phyloP scores from a whole-genome alignment of 2,888 invertebrate genomes.

The Drosophila rellima region DNA sequence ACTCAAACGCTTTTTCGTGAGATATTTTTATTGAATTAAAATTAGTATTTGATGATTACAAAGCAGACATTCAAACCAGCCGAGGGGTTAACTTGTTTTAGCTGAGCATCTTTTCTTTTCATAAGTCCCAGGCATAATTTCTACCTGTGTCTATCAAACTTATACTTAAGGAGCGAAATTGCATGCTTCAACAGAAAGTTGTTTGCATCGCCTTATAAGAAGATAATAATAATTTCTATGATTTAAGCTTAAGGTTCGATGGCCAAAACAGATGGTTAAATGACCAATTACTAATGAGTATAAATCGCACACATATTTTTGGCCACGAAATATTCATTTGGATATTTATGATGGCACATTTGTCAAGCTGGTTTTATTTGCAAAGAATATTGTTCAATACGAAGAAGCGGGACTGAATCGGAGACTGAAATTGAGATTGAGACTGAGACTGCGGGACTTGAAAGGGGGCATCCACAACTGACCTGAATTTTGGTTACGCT shows the following conservation, averaged over 20 bases:
- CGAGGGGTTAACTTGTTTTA: background rate
- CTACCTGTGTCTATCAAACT: slow-evolving; percentile 5
- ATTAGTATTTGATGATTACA: background rate
- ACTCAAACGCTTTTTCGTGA: too few relatives aligned
- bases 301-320: slow-evolving; percentile 61
- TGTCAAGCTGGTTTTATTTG: slow-evolving; percentile 35
- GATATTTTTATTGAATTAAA: background rate
- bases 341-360: slow-evolving; percentile 68
- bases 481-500: slow-evolving; percentile 72
- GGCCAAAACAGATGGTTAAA: slow-evolving; percentile 8
- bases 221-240: slow-evolving; percentile 16
- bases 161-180: slow-evolving; percentile 9
- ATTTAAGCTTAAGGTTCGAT: background rate
- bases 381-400: slow-evolving; percentile 8
- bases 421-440: background rate
- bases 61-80: background rate
- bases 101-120: background rate
- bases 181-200: slow-evolving; percentile 9
- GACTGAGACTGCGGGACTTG: background rate
- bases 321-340: slow-evolving; percentile 65
- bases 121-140: slow-evolving; percentile 4
- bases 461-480: slow-evolving; percentile 30
- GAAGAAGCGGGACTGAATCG: background rate
- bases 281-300: slow-evolving; percentile 66
- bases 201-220: background rate